These are phyloP conservation scores for Panthera leo DNA, from an alignment of 2,113 vertebrate genomes.

Conservation along the genomic window DNA sequence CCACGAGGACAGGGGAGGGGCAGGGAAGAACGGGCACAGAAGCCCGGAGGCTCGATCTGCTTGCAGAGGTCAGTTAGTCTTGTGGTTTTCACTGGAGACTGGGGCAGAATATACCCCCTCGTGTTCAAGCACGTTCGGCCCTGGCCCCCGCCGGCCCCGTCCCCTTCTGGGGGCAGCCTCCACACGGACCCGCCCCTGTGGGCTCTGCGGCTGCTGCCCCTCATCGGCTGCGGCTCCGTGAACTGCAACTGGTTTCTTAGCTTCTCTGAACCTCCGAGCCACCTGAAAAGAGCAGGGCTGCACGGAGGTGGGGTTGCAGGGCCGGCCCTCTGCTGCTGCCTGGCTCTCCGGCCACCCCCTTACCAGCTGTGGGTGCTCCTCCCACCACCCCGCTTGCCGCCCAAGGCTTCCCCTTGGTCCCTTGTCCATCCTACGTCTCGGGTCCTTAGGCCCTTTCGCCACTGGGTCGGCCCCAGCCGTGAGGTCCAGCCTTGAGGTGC, in stretches of 20 bases:
- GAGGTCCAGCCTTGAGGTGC: background rate
- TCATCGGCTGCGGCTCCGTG: background rate
- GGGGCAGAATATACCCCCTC: too few relatives aligned
- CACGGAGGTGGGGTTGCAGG: too few relatives aligned
- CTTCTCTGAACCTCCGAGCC: background rate
- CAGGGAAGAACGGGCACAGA: rapidly evolving
- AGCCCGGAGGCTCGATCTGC: background rate
- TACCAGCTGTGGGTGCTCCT: rapidly evolving
- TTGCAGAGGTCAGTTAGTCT: too few relatives aligned
- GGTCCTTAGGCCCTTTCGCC: background rate
- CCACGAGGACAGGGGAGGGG: background rate
- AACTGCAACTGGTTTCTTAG: background rate
- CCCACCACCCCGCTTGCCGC: background rate
- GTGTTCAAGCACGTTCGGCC: background rate
- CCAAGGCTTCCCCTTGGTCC: background rate
- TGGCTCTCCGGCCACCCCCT: background rate
- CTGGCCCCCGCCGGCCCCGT: rapidly evolving
- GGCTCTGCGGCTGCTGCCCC: background rate
- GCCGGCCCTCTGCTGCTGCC: background rate
- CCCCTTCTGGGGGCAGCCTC: rapidly evolving
- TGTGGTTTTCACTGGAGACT: background rate
- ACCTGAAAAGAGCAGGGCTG: background rate
- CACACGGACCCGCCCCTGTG: rapidly evolving
- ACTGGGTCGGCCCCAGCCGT: background rate
- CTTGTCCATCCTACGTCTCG: background rate